Evolutionary conservation across 2,113 vertebrate species (phyloP).

Genomic region (Serilophus lunatus): DNA sequence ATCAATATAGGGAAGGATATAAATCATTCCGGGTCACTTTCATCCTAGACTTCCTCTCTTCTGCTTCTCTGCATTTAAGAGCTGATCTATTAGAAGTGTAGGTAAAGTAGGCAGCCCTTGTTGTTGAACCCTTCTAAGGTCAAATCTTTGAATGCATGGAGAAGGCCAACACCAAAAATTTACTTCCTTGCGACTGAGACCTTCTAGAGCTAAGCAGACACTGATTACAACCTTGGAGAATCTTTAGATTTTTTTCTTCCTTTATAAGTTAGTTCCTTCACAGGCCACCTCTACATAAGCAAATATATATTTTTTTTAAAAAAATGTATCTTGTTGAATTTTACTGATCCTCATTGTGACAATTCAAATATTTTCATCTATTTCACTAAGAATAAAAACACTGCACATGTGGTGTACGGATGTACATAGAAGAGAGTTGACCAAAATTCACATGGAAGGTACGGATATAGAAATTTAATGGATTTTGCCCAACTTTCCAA

Average conservation of each 20-base stretch:
- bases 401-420: neutral
- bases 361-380: neutral
- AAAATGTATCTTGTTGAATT: neutral
- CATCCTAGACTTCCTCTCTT: neutral
- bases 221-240: neutral
- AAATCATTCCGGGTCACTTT: neutral
- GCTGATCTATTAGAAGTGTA: neutral
- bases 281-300: neutral
- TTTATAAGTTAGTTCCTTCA: neutral
- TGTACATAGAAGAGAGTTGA: neutral
- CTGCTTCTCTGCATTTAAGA: neutral
- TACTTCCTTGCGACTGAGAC: neutral
- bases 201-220: neutral
- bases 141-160: neutral
- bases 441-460: neutral
- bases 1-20: neutral
- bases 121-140: neutral
- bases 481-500: neutral
- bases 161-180: neutral
- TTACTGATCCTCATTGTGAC: neutral
- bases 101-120: neutral
- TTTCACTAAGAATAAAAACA: neutral
- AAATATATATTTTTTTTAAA: neutral
- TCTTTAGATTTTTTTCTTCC: accelerated
- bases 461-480: neutral